Evolutionary conservation across 2,113 vertebrate species (phyloP).

Genomic region (Chunga burmeisteri): DNA sequence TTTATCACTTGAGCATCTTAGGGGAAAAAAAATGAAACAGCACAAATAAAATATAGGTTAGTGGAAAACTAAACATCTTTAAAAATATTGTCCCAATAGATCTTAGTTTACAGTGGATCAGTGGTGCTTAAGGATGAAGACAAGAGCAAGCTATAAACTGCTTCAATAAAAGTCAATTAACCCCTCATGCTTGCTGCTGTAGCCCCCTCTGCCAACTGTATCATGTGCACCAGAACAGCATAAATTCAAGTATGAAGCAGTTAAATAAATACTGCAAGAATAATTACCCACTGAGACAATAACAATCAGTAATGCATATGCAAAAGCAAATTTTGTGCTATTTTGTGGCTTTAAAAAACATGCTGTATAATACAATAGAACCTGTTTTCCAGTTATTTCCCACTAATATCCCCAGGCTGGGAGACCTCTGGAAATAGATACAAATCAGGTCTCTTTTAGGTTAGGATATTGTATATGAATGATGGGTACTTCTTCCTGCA

Average conservation of each 20-base stretch:
- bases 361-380: neutral
- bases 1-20: slow-evolving; percentile 11
- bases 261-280: neutral
- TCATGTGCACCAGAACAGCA: neutral
- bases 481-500: neutral
- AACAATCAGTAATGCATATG: neutral
- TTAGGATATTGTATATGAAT: neutral
- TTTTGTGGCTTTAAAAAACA: neutral
- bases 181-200: slow-evolving; percentile 23
- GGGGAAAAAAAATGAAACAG: slow-evolving; percentile 45
- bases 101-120: slow-evolving; percentile 45
- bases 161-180: slow-evolving; percentile 72
- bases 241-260: neutral
- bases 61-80: slow-evolving; percentile 55
- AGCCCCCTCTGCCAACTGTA: neutral
- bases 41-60: slow-evolving; percentile 66
- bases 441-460: neutral
- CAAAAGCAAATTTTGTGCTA: neutral
- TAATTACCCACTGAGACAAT: neutral
- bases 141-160: slow-evolving; percentile 45
- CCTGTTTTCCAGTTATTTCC: neutral
- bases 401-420: neutral
- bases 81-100: slow-evolving; percentile 62
- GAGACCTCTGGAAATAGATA: neutral
- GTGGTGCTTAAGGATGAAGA: slow-evolving; percentile 57